phyloP scores from a whole-genome alignment of 2,797 vertebrate species.

The Cyprinodon diabolis region DNA sequence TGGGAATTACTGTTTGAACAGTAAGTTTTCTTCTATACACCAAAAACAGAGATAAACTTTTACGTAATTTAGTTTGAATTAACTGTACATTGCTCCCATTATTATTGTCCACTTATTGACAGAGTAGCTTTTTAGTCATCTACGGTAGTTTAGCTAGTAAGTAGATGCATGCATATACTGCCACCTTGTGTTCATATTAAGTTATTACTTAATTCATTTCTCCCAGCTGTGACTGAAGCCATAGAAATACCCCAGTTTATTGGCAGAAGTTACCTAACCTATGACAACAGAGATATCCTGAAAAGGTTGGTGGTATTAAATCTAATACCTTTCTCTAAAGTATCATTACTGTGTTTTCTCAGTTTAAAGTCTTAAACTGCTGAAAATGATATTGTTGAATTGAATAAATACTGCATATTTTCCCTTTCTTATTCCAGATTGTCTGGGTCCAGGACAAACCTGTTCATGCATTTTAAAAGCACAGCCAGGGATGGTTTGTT shows the following conservation, averaged over 20 bases:
- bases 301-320: constrained; percentile 84
- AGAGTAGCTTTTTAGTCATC: not conserved
- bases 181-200: constrained; percentile 63
- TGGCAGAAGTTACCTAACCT: constrained; percentile 93
- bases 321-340: not conserved
- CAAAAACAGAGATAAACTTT: not conserved
- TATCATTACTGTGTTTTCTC: not conserved
- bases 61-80: not conserved
- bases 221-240: constrained; percentile 89
- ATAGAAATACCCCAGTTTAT: constrained; percentile 97
- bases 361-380: not conserved
- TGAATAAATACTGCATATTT: not conserved
- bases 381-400: not conserved
- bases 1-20: constrained; percentile 97
- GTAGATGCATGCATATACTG: constrained; percentile 28
- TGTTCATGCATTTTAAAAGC: constrained; percentile 96
- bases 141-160: not conserved
- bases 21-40: constrained; percentile 83
- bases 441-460: constrained; percentile 89
- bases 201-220: constrained; percentile 45
- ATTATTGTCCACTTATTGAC: not conserved
- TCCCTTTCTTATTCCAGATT: constrained; percentile 75
- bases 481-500: constrained; percentile 89
- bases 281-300: constrained; percentile 90
- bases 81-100: not conserved